Evolutionary conservation across 2,113 vertebrate genomes (phyloP), one percentile per base, ranked within the genome.

Genomic region (Gavialis gangeticus): DNA sequence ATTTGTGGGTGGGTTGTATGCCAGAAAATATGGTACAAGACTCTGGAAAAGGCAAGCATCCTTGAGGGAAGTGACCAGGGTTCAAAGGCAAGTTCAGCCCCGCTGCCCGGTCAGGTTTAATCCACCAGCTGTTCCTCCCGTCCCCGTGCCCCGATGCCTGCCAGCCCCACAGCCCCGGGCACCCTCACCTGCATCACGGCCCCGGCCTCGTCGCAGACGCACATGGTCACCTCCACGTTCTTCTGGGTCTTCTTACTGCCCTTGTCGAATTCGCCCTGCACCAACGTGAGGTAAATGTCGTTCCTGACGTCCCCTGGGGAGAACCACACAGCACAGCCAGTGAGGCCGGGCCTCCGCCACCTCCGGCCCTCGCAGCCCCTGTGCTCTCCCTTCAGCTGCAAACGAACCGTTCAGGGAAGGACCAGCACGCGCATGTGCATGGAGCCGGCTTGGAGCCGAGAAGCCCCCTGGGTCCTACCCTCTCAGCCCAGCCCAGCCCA

Each of bases 211-310:
- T 97, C 96, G 0, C 97, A 97, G 78, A 97, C 97, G 0, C 94
- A 96, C 94, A 97, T 96, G 0, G 93, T 96, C 92, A 97, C 97
- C 67, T 97, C 97, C 92, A 97, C 97, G 0, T 97, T 97, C 94
- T 97, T 97, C 93, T 91, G 97, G 0, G 97, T 97, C 88, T 97
- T 97, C 92, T 97, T 97, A 92, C 21, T 97, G 12, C 97, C 97
- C 82, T 97, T 97, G 87, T 97, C 97, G 0, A 97, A 97, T 87
- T 97, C 97, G 0, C 97, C 97, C 85, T 97, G 97, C 79, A 97
- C 93, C 92, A 97, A 76, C 0, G 97, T 97, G 89, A 97, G 94
- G 95, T 97, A 97, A 59, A 97, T 97, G 90, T 97, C 97, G 7
- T 97, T 97, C 89, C 97, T 91, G 82, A 97, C 9, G 2, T 97